Evolutionary conservation across 2,888 invertebrate genomes (phyloP), one percentile per base, ranked within the genome.

Genomic region (Archips crataeganus): DNA sequence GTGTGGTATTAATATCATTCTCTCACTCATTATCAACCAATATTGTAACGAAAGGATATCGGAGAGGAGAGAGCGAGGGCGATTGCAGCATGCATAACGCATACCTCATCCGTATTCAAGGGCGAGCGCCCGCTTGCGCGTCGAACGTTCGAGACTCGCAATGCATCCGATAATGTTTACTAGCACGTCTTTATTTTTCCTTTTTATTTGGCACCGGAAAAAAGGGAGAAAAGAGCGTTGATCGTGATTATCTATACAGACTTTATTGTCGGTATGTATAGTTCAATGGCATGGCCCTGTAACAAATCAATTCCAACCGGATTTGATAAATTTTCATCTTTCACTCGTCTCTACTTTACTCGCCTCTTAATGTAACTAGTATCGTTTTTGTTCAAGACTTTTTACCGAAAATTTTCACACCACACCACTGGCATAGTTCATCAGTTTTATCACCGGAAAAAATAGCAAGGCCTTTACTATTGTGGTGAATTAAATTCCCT

Each of bases 101-200:
- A 91, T 89, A 76, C 80, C 87, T 90, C 87, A 91, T 92, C 86
- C 88, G 87, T 91, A 92, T 92, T 92, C 92, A 92, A 92, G 91
- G 92, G 87, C 90, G 82, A 78, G 77, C 78, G 77, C 77, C 82
- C 84, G 85, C 85, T 84, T 89, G 91, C 90, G 88, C 76, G 81
- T 79, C 83, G 84, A 85, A 82, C 79, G 79, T 82, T 86, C 85
- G 61, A 65, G 71, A 66, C 70, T 63, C 51, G 69, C 70, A 74
- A 75, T 75, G 60, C 62, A 74, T 62, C 60, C 70, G 70, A 54
- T 72, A 69, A 68, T 74, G 51, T 62, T 72, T 70, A 67, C 74
- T 61, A 70, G 62, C 59, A 45, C 68, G 66, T 36, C 13, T 11
- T 59, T 63, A 61, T 66, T 71, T 71, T 77, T 71, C 71, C 51